Percentiles rank a stretch among this genome's conserved stretches.
Conservation (phyloP, 2,888 invertebrate species). For the Pharmacophagus antenor region DNA sequence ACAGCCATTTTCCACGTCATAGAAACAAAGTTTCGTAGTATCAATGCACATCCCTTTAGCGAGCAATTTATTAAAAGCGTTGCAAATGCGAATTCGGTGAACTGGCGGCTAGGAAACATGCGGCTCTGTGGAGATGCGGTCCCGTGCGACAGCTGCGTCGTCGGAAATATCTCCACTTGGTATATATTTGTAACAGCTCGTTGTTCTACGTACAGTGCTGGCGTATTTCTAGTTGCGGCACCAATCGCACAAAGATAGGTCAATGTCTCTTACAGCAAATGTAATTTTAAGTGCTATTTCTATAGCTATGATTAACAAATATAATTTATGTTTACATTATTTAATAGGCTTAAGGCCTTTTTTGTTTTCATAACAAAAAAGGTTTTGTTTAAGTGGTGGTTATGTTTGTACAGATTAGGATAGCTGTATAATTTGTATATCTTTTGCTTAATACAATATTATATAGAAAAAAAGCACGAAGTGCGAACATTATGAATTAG, state of each 20-base stretch:
- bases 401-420: neutral
- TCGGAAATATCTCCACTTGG: slow-evolving; percentile 65
- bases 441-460: neutral
- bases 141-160: slow-evolving; percentile 64
- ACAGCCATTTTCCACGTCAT: too few relatives aligned
- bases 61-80: slow-evolving; percentile 10
- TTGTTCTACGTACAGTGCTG: slow-evolving; percentile 38
- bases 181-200: slow-evolving; percentile 52
- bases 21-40: slow-evolving; percentile 15
- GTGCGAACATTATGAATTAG: slow-evolving; percentile 6
- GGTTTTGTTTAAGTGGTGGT: neutral
- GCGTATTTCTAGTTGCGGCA: slow-evolving; percentile 46
- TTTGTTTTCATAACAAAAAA: neutral
- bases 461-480: neutral
- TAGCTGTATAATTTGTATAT: neutral
- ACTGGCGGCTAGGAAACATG: slow-evolving; percentile 34
- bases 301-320: neutral
- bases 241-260: slow-evolving; percentile 63
- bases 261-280: slow-evolving; percentile 68
- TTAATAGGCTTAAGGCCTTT: neutral
- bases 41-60: slow-evolving; percentile 1
- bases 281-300: slow-evolving; percentile 30
- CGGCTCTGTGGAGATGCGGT: slow-evolving; percentile 44
- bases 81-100: slow-evolving; percentile 22
- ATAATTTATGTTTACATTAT: neutral